phyloP scores from a whole-genome alignment of 2,113 vertebrate genomes.

The Hepsetus odoe region DNA sequence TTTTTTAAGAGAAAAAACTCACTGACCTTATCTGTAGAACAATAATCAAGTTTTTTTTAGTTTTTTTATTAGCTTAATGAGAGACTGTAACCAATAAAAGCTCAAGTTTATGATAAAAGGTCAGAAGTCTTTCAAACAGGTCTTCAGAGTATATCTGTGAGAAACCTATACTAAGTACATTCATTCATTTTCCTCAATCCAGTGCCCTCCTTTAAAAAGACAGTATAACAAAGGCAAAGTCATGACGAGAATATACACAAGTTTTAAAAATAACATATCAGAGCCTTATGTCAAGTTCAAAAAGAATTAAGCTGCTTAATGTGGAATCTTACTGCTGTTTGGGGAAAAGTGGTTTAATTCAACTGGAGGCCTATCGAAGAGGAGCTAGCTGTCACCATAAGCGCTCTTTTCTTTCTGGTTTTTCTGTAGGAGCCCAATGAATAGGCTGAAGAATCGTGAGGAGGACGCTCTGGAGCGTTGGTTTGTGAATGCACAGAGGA shows the following conservation, averaged over 20 bases:
- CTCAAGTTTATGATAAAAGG: conserved; percentile 21
- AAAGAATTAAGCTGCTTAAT: neutral
- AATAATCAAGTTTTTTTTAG: conserved; percentile 13
- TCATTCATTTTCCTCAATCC: conserved; percentile 53
- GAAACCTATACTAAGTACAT: conserved; percentile 49
- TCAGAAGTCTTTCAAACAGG: conserved; percentile 31
- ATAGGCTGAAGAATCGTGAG: neutral
- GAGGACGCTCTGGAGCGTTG: conserved; percentile 4
- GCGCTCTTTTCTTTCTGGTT: conserved; percentile 5
- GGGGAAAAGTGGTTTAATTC: neutral
- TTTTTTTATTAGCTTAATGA: neutral
- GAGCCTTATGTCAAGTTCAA: conserved; percentile 9
- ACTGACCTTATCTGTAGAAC: conserved; percentile 34
- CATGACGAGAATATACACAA: conserved; percentile 28
- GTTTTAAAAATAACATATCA: conserved; percentile 37
- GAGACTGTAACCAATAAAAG: conserved; percentile 19
- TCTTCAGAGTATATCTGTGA: conserved; percentile 25
- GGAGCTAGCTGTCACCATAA: neutral
- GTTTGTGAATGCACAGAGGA: conserved; percentile 28
- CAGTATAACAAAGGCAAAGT: conserved; percentile 42
- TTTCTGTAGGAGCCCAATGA: neutral
- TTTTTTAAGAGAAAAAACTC: conserved; percentile 18
- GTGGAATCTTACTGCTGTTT: neutral
- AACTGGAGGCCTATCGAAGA: neutral
- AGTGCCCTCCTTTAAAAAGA: conserved; percentile 48